Evolutionary conservation across 2,797 vertebrate genomes (phyloP).

Genomic region (Coranthus polyacanthus): DNA sequence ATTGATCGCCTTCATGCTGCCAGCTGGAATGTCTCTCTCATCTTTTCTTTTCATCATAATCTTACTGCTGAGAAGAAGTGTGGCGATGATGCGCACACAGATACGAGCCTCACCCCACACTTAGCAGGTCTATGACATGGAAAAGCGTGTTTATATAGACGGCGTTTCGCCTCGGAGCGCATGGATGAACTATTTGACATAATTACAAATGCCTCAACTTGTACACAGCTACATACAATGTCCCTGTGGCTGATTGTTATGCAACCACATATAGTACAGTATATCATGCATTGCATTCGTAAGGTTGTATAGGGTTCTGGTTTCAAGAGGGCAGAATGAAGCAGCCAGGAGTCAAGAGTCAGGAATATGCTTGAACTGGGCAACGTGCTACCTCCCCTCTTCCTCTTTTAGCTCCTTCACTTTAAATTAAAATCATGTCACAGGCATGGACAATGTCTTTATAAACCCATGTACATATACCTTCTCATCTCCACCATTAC

Average conservation of each 20-base stretch:
- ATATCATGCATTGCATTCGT: conserved; percentile 12
- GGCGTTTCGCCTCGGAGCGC: conserved; percentile 7
- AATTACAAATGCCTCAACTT: conserved; percentile 46
- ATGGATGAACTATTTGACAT: conserved; percentile 36
- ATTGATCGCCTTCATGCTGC: conserved; percentile 73
- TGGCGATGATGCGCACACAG: background rate
- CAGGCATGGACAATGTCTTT: conserved; percentile 44
- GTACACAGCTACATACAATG: conserved; percentile 7
- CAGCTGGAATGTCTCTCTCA: conserved; percentile 73
- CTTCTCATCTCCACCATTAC: conserved; percentile 40
- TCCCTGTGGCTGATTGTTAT: conserved; percentile 42
- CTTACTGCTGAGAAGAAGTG: conserved; percentile 21
- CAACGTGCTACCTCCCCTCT: conserved; percentile 51
- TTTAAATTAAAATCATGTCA: conserved; percentile 79
- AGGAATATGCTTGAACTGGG: conserved; percentile 54
- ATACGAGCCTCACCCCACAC: conserved; percentile 13
- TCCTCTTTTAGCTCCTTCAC: conserved; percentile 76
- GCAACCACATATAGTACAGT: conserved; percentile 28
- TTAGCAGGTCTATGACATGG: conserved; percentile 3
- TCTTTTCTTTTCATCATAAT: conserved; percentile 62
- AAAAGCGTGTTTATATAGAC: background rate
- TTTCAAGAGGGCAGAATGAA: conserved; percentile 10
- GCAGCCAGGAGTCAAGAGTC: conserved; percentile 31
- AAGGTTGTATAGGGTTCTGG: conserved; percentile 38
- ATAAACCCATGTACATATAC: conserved; percentile 17